Conservation (phyloP, 2,113 vertebrate species). For the Dolichotis patagonum region DNA sequence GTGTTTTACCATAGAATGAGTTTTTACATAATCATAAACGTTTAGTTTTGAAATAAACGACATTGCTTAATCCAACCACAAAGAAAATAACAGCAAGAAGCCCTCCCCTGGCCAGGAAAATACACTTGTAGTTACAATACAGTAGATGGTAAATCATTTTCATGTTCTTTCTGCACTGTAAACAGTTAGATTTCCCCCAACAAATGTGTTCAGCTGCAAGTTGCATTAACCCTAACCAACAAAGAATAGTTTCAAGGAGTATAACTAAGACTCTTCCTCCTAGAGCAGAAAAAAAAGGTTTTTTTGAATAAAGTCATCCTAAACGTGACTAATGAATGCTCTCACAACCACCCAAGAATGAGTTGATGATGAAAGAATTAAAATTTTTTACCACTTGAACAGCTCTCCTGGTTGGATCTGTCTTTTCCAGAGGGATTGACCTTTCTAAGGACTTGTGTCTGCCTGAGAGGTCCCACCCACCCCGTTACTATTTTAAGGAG, state of each 20-base stretch:
- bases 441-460: conserved; percentile 70
- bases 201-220: neutral
- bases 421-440: conserved; percentile 70
- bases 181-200: neutral
- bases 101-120: neutral
- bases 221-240: conserved; percentile 3
- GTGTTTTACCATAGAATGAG: neutral
- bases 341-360: neutral
- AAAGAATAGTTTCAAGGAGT: conserved; percentile 34
- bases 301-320: conserved; percentile 46
- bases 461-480: conserved; percentile 52
- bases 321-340: conserved; percentile 57
- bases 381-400: conserved; percentile 62
- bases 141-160: neutral
- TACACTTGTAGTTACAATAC: neutral
- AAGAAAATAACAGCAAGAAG: neutral
- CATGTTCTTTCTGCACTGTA: neutral
- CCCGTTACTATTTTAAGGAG: conserved; percentile 75
- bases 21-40: conserved; percentile 54
- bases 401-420: conserved; percentile 60
- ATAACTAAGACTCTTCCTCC: neutral
- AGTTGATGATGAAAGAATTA: conserved; percentile 63
- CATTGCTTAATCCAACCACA: neutral
- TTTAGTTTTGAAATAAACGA: conserved; percentile 50
- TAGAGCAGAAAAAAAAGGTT: neutral